phyloP scores from a whole-genome alignment of 37 sponge, comb jelly and placozoan species.

The Theonella swinhoei region DNA sequence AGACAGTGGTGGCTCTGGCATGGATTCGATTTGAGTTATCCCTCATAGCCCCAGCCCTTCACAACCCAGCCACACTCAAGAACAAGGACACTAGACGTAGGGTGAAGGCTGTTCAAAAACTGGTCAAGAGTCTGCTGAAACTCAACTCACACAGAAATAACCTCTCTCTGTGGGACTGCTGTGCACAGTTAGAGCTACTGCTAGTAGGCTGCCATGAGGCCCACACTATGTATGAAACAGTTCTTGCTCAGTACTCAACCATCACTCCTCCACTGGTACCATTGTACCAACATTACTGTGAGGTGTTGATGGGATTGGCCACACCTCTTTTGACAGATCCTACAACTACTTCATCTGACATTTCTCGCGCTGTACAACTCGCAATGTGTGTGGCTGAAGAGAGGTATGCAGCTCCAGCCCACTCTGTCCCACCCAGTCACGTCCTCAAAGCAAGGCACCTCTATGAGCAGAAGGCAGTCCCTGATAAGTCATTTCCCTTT shows the following conservation, averaged over 20 bases:
- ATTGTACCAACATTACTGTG: conserved; percentile 17
- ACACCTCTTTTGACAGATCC: background rate
- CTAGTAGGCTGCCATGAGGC: conserved; percentile 53
- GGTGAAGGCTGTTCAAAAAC: conserved; percentile 33
- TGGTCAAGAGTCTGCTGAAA: conserved; percentile 60
- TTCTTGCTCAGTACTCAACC: conserved; percentile 24
- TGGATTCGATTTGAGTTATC: conserved; percentile 51
- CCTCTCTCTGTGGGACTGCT: conserved; percentile 59
- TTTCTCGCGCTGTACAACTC: conserved; percentile 33
- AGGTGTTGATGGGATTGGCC: conserved; percentile 25
- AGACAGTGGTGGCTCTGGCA: conserved; percentile 27
- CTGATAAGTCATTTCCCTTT: background rate
- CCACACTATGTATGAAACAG: conserved; percentile 12
- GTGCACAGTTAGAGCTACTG: conserved; percentile 52
- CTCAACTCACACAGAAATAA: conserved; percentile 52
- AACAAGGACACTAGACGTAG: conserved; percentile 1
- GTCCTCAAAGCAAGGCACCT: conserved; percentile 16
- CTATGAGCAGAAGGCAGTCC: background rate
- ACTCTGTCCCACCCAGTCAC: background rate
- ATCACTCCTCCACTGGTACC: background rate
- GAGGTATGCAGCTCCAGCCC: background rate
- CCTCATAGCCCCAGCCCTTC: background rate
- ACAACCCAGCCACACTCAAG: background rate
- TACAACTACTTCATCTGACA: background rate
- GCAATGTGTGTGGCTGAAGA: conserved; percentile 50